A percentile compares a stretch with the other conserved stretches of the same genome.
These are phyloP conservation scores for Vesta saturnalis DNA, from an alignment of 2,888 invertebrate genomes.

Conservation along the genomic window DNA sequence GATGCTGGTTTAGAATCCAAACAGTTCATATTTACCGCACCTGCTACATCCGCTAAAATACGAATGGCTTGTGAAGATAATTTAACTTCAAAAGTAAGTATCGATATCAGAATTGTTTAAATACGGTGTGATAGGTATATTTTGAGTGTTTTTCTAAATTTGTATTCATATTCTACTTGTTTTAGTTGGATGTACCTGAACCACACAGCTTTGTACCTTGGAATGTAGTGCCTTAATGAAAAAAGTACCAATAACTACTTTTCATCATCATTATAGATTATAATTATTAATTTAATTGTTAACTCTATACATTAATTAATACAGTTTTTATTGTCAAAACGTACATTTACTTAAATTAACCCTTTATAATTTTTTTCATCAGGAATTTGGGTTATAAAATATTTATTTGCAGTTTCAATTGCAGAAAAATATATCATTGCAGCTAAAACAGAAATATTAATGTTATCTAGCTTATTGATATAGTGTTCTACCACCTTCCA, in stretches of 20 bases:
- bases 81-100: constrained; percentile 77
- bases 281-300: neutral
- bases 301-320: too few species aligned
- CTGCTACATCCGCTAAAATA: constrained; percentile 89
- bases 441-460: constrained; percentile 40
- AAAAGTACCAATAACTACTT: neutral
- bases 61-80: constrained; percentile 90
- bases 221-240: constrained; percentile 70
- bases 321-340: too few species aligned
- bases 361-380: too few species aligned
- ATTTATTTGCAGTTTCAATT: constrained; percentile 49
- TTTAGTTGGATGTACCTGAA: constrained; percentile 68
- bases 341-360: too few species aligned
- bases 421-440: constrained; percentile 52
- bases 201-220: constrained; percentile 70
- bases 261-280: too few species aligned
- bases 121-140: too few species aligned
- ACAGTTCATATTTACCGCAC: constrained; percentile 78
- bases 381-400: too few species aligned
- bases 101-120: neutral
- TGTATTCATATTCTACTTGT: too few species aligned
- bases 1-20: constrained; percentile 70
- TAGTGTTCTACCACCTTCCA: constrained; percentile 49
- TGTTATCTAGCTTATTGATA: too few species aligned
- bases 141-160: too few species aligned